A percentile compares a stretch with the other conserved stretches of the same genome.
These are phyloP conservation scores for Paedocypris micromegethes DNA, from an alignment of 2,797 vertebrate species.

Conservation along the genomic window DNA sequence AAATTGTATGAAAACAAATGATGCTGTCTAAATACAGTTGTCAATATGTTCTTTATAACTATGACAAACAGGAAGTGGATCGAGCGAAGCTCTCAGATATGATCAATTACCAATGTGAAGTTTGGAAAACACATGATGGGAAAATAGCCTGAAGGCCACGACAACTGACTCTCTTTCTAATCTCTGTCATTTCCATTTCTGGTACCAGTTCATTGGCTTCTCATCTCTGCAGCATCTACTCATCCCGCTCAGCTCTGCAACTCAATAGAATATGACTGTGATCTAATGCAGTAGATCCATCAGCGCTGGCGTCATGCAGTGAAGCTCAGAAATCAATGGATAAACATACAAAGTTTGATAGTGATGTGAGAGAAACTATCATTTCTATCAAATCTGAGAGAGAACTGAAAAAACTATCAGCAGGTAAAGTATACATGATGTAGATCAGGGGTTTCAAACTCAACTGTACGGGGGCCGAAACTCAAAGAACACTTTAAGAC, in stretches of 20 bases:
- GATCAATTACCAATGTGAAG: constrained; percentile 58
- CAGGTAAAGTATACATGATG: neutral
- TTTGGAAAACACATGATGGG: constrained; percentile 58
- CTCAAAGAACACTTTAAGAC: no score
- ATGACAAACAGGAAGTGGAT: constrained; percentile 41
- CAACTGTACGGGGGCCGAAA: no score
- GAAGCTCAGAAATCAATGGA: constrained; percentile 18
- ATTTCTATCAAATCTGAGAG: neutral
- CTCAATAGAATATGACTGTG: constrained; percentile 51
- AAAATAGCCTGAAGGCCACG: constrained; percentile 58
- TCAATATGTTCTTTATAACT: neutral
- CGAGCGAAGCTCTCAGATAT: constrained; percentile 27
- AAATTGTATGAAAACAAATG: no score
- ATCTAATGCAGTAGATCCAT: constrained; percentile 34
- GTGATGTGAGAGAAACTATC: neutral
- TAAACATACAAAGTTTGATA: neutral
- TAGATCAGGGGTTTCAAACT: no score
- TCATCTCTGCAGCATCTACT: constrained; percentile 57
- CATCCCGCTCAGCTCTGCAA: constrained; percentile 48
- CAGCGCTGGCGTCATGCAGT: constrained; percentile 28
- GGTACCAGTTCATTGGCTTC: constrained; percentile 60
- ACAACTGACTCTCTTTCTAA: constrained; percentile 55
- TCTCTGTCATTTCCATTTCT: constrained; percentile 52
- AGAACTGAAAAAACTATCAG: neutral
- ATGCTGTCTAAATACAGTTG: no score